Percentiles rank a stretch among this genome's conserved stretches.
Evolutionary conservation across 2,113 vertebrate genomes (phyloP).

Genomic region (Saccopteryx bilineata): DNA sequence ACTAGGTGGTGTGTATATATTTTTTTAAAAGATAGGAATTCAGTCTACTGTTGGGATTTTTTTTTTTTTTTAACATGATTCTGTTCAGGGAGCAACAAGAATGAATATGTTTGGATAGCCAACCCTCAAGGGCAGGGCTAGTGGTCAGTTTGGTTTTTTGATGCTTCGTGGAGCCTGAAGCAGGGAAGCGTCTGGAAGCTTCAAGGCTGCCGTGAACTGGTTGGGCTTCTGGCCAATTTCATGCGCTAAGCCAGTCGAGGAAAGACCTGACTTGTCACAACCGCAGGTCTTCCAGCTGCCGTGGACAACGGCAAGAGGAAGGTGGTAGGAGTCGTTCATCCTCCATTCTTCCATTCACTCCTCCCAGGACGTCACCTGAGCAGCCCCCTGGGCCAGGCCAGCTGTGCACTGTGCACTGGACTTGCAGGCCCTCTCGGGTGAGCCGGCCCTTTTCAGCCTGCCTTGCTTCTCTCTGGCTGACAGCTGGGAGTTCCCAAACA

Average conservation of each 20-base stretch:
- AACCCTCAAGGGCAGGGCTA: neutral
- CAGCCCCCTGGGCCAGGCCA: neutral
- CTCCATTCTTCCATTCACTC: too few relatives aligned
- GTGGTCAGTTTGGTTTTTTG: too few relatives aligned
- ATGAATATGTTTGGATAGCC: neutral
- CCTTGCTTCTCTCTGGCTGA: neutral
- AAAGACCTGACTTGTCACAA: neutral
- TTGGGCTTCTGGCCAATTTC: neutral
- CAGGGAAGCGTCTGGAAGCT: neutral
- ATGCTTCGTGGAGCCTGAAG: accelerated
- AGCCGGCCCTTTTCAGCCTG: neutral
- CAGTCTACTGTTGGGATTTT: neutral
- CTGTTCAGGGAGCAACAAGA: neutral
- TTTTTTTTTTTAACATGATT: neutral
- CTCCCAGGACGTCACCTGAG: neutral
- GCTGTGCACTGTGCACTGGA: too few relatives aligned
- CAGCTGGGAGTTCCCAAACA: neutral
- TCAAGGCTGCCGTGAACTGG: neutral
- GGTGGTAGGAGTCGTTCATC: neutral
- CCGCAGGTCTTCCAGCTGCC: neutral
- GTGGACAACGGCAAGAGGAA: neutral
- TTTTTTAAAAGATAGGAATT: constrained; percentile 22
- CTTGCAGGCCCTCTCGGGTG: neutral
- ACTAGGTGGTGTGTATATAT: constrained; percentile 47
- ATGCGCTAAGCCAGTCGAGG: neutral